Base-by-base conservation (phyloP, 2,113 vertebrate genomes). In the Calyptommatus sinebrachiatus region DNA sequence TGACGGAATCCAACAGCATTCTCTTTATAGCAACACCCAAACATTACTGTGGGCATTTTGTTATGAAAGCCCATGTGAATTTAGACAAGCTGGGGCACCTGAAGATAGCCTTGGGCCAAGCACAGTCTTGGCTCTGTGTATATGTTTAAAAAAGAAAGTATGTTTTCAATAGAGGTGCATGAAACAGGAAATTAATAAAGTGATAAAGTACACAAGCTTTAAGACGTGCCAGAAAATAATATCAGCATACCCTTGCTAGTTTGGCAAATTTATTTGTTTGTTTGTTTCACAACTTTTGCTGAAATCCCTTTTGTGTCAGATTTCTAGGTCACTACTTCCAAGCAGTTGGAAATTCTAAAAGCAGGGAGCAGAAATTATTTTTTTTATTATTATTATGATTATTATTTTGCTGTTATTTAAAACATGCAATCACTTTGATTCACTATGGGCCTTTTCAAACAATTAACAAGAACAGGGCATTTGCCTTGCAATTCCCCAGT, bases 131-230 rank as follows among this genome's bases (percentile, higher is more conserved):
- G 82, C 70, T 53, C 1, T 6, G 2, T 53, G 77, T 83, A 71
- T 66, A 75, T 77, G 68, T 70, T 57, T 5, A 24, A 5, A 60
- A 67, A 50, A 14, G 48, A 63, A 76, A 45, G 12, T 20, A 26
- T 8, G 1, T 20, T 28, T 86, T 84, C 26, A 50, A 83, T 84
- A 68, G 31, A 74, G 77, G 60, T 50, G 50, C 31, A 79, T 81
- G 45, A 82, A 89, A 28, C 77, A 87, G 77, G 77, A 89, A 88
- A 87, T 85, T 7, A 85, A 46, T 11, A 1, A 78, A 82, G 71
- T 31, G 57, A 57, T 70, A 72, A 73, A 82, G 81, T 71, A 45
- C 77, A 63, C 78, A 83, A 74, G 61, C 26, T 63, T 48, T 29
- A 70, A 84, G 14, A 1, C 11, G 31, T 89, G 85, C 87, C 88